Evolutionary conservation across 2,113 vertebrate species (phyloP).

Genomic region (Pteronura brasiliensis): DNA sequence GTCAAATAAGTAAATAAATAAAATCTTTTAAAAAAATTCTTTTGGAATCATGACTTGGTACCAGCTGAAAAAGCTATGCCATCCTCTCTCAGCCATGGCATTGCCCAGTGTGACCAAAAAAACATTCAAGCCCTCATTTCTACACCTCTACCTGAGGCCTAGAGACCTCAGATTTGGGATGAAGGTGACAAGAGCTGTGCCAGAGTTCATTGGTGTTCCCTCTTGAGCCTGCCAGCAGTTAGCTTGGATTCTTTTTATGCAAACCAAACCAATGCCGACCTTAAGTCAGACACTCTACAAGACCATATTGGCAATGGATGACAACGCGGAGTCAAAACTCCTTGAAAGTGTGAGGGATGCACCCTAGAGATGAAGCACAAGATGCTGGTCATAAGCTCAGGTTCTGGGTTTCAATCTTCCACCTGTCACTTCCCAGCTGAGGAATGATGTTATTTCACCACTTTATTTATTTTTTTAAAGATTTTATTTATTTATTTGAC

Average conservation of each 20-base stretch:
- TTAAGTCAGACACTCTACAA: neutral
- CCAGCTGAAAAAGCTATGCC: neutral
- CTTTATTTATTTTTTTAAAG: neutral
- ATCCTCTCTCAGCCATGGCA: neutral
- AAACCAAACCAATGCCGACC: neutral
- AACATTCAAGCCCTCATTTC: neutral
- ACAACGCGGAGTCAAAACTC: neutral
- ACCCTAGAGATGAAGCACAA: neutral
- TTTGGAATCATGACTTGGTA: constrained; percentile 47
- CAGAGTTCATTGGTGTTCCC: neutral
- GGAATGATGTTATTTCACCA: neutral
- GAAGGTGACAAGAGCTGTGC: neutral
- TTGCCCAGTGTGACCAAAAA: neutral
- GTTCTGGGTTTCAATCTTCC: neutral
- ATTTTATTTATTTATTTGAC: no score
- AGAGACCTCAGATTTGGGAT: neutral
- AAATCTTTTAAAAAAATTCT: neutral
- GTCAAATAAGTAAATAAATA: no score
- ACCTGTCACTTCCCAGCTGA: neutral
- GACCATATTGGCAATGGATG: neutral
- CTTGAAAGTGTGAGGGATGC: neutral
- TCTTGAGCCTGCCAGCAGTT: neutral
- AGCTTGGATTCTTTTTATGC: neutral
- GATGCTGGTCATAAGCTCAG: neutral
- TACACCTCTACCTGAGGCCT: neutral